Evolutionary conservation across 2,888 invertebrate species (phyloP).

Genomic region (Megaustenia siamemsis): DNA sequence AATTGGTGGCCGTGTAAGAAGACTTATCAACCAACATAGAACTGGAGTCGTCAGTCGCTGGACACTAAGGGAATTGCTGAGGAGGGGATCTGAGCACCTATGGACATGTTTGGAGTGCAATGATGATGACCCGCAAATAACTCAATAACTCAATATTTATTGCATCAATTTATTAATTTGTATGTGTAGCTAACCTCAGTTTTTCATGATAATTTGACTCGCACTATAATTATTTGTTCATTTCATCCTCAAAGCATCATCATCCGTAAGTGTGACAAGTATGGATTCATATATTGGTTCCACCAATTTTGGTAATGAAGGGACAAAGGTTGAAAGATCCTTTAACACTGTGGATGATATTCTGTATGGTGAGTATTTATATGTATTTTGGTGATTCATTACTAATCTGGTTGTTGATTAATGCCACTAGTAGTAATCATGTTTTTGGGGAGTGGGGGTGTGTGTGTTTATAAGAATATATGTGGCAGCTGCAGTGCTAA

Average conservation of each 20-base stretch:
- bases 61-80: too few relatives aligned
- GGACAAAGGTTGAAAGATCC: constrained; percentile 20
- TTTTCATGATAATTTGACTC: neutral
- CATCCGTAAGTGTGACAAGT: constrained; percentile 46
- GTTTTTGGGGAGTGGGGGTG: too few relatives aligned
- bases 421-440: too few relatives aligned
- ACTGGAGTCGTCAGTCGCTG: too few relatives aligned
- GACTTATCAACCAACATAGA: too few relatives aligned
- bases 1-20: too few relatives aligned
- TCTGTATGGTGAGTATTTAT: constrained; percentile 50
- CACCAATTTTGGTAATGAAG: constrained; percentile 45
- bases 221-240: neutral
- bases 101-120: too few relatives aligned
- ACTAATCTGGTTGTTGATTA: neutral
- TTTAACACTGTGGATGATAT: constrained; percentile 54
- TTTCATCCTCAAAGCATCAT: neutral
- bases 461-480: too few relatives aligned
- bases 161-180: neutral
- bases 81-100: too few relatives aligned
- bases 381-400: neutral
- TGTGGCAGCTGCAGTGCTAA: too few relatives aligned
- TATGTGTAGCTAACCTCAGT: neutral
- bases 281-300: constrained; percentile 61
- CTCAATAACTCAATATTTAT: too few relatives aligned
- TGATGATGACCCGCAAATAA: too few relatives aligned